phyloP scores from a whole-genome alignment of 1,140 invertebrate species.

The Apis dorsata region DNA sequence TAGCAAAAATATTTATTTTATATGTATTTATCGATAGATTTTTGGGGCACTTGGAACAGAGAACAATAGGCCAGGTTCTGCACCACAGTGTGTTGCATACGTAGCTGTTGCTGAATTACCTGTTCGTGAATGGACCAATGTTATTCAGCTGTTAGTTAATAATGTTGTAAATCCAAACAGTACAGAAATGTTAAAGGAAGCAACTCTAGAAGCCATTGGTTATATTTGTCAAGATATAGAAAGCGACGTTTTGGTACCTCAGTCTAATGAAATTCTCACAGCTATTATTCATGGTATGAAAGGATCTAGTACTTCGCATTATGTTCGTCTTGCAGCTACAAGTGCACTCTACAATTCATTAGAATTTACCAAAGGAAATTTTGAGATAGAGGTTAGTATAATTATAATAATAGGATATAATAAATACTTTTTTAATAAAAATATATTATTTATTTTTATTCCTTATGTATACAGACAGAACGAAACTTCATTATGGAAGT shows the following conservation, averaged over 20 bases:
- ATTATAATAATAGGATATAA: neutral
- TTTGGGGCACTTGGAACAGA: slow-evolving; percentile 97
- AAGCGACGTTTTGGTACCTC: slow-evolving; percentile 92
- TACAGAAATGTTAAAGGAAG: slow-evolving; percentile 96
- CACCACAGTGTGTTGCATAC: slow-evolving; percentile 99
- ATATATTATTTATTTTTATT: neutral
- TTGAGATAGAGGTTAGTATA: slow-evolving; percentile 92
- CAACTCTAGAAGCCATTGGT: slow-evolving; percentile 97
- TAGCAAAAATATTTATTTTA: neutral
- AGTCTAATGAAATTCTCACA: slow-evolving; percentile 98
- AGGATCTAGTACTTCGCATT: slow-evolving; percentile 88
- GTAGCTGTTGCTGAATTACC: slow-evolving; percentile 98
- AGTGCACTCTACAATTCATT: slow-evolving; percentile 98
- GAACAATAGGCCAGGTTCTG: slow-evolving; percentile 95
- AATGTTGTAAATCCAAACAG: slow-evolving; percentile 94
- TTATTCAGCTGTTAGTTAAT: slow-evolving; percentile 91
- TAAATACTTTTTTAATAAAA: neutral
- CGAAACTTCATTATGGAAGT: slow-evolving; percentile 99
- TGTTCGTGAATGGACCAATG: slow-evolving; percentile 89
- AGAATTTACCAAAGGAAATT: slow-evolving; percentile 99
- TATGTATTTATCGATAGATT: slow-evolving; percentile 83
- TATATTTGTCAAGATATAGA: slow-evolving; percentile 92
- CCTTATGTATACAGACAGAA: slow-evolving; percentile 84
- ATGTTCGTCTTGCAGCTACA: slow-evolving; percentile 96
- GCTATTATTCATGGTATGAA: slow-evolving; percentile 99